Conservation (phyloP, 2,797 vertebrate genomes). For the Vireo griseus region DNA sequence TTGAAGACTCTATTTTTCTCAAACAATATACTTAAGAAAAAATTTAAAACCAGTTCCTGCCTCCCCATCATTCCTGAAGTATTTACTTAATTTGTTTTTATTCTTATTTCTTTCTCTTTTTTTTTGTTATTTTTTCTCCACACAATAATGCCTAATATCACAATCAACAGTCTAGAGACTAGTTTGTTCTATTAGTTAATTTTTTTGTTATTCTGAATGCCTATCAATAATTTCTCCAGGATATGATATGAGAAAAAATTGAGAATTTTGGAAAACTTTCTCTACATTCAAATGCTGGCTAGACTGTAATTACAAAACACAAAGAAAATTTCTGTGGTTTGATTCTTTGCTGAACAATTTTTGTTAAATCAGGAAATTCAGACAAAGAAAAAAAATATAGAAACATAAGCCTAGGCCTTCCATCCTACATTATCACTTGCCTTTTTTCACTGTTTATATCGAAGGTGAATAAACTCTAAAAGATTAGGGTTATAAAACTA, state of each 20-base stretch:
- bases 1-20: background rate
- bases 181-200: background rate
- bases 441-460: background rate
- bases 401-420: background rate
- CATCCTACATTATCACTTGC: background rate
- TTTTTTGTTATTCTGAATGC: background rate
- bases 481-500: background rate
- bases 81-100: background rate
- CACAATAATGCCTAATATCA: background rate
- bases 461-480: background rate
- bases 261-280: background rate
- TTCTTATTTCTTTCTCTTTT: background rate
- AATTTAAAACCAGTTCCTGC: background rate
- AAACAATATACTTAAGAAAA: background rate
- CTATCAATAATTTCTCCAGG: background rate
- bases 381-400: background rate
- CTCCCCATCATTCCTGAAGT: accelerated
- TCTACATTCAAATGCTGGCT: background rate
- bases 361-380: background rate
- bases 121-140: background rate
- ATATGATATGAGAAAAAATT: background rate
- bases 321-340: background rate
- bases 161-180: background rate
- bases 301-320: background rate
- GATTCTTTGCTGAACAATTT: background rate